phyloP scores from a whole-genome alignment of 1,140 invertebrate species.

The Bombus picipes region DNA sequence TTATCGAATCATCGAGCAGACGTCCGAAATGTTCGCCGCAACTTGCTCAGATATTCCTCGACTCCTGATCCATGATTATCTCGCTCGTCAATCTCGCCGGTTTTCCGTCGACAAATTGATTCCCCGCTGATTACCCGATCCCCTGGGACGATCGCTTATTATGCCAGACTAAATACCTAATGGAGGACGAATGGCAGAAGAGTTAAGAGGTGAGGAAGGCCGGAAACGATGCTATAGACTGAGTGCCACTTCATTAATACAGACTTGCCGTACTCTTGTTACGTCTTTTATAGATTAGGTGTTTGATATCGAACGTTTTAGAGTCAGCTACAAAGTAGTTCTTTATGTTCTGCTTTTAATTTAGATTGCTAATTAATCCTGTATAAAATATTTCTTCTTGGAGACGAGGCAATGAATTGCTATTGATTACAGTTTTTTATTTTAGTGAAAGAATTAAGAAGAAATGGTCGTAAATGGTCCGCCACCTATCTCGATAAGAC shows the following conservation, averaged over 20 bases:
- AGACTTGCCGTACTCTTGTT: background rate
- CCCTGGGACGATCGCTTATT: slow-evolving; percentile 47
- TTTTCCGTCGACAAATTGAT: slow-evolving; percentile 52
- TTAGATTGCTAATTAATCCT: background rate
- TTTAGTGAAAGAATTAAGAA: background rate
- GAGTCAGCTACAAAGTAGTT: too few species aligned
- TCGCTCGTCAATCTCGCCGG: slow-evolving; percentile 45
- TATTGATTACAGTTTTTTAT: background rate
- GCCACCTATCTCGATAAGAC: too few species aligned
- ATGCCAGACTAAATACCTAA: slow-evolving; percentile 29
- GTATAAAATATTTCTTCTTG: background rate
- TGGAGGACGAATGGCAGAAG: slow-evolving; percentile 32
- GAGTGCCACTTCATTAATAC: slow-evolving; percentile 25
- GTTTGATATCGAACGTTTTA: too few species aligned
- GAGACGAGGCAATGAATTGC: too few species aligned
- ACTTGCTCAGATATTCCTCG: background rate
- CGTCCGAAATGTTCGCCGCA: background rate
- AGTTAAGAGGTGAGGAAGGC: slow-evolving; percentile 8
- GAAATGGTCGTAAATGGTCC: too few species aligned
- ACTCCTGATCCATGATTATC: slow-evolving; percentile 27
- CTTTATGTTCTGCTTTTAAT: background rate
- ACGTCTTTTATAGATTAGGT: background rate
- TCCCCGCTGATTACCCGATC: slow-evolving; percentile 42
- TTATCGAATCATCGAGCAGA: slow-evolving; percentile 43
- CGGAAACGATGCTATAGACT: background rate